phyloP scores from a whole-genome alignment of 2,797 vertebrate genomes.

The Microctenopoma stevenorrisi region DNA sequence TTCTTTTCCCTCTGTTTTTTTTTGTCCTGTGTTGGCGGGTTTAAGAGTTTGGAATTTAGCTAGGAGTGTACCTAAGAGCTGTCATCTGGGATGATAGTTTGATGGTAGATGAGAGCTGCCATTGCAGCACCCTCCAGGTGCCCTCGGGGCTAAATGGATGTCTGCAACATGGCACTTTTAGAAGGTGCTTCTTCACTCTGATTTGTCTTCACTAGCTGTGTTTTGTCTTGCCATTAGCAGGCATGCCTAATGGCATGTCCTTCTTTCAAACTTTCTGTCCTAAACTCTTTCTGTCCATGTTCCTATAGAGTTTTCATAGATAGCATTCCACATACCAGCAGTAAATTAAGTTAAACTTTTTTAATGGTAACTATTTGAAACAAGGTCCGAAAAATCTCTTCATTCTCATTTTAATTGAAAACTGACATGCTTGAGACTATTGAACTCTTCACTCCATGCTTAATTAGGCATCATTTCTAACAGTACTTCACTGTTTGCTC shows the following conservation, averaged over 20 bases:
- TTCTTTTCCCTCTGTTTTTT: conserved; percentile 17
- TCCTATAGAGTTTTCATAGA: neutral
- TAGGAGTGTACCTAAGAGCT: conserved; percentile 66
- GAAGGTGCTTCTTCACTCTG: conserved; percentile 60
- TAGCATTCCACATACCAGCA: neutral
- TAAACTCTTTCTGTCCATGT: neutral
- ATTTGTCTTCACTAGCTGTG: conserved; percentile 66
- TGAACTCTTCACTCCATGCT: conserved; percentile 22
- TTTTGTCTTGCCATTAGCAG: conserved; percentile 58
- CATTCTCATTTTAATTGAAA: conserved; percentile 16
- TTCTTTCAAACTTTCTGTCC: conserved; percentile 28
- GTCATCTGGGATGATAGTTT: conserved; percentile 70
- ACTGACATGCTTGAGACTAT: conserved; percentile 31
- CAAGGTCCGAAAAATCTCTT: neutral
- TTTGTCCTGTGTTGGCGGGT: conserved; percentile 22
- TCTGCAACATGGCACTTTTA: conserved; percentile 73
- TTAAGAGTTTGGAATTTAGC: conserved; percentile 59
- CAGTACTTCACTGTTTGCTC: conserved; percentile 45
- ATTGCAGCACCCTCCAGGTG: conserved; percentile 86
- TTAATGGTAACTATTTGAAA: neutral
- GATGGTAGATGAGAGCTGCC: conserved; percentile 80
- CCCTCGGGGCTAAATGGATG: conserved; percentile 80
- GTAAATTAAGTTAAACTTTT: neutral
- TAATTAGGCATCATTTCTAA: conserved; percentile 36
- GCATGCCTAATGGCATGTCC: conserved; percentile 36